phyloP scores from a whole-genome alignment of 2,888 invertebrate species.

The Calephelis perditalis region DNA sequence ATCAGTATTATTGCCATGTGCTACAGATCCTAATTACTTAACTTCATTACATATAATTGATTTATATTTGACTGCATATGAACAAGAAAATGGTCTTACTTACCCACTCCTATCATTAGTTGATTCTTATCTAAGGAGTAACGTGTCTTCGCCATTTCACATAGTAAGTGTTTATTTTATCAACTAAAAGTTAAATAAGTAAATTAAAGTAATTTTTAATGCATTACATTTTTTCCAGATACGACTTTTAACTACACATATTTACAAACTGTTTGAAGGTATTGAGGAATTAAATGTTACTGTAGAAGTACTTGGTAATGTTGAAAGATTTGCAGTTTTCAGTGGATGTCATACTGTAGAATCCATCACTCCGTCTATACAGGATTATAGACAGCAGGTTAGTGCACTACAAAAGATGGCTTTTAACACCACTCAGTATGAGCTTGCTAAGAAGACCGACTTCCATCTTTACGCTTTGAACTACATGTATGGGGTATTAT shows the following conservation, averaged over 20 bases:
- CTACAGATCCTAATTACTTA: constrained; percentile 62
- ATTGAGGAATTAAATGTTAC: constrained; percentile 67
- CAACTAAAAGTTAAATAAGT: background rate
- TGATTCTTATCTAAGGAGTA: constrained; percentile 74
- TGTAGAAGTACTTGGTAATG: constrained; percentile 43
- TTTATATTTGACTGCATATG: constrained; percentile 71
- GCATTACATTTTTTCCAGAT: constrained; percentile 64
- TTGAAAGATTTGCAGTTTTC: constrained; percentile 79
- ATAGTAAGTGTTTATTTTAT: constrained; percentile 66
- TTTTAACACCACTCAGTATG: constrained; percentile 78
- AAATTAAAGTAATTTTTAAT: too few species aligned
- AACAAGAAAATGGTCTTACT: constrained; percentile 61
- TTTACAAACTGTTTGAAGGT: constrained; percentile 83
- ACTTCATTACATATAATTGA: constrained; percentile 73
- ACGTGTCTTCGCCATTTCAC: constrained; percentile 83
- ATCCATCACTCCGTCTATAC: constrained; percentile 82
- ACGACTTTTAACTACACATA: constrained; percentile 84
- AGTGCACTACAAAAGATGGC: constrained; percentile 85
- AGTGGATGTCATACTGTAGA: constrained; percentile 84
- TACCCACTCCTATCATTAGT: constrained; percentile 63
- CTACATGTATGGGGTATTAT: constrained; percentile 89
- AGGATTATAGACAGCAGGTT: constrained; percentile 88
- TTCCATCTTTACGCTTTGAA: constrained; percentile 83
- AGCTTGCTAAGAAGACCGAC: constrained; percentile 74
- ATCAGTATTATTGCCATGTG: constrained; percentile 61